These are phyloP conservation scores for Pithys albifrons DNA, from an alignment of 2,113 vertebrate species.

Conservation along the genomic window DNA sequence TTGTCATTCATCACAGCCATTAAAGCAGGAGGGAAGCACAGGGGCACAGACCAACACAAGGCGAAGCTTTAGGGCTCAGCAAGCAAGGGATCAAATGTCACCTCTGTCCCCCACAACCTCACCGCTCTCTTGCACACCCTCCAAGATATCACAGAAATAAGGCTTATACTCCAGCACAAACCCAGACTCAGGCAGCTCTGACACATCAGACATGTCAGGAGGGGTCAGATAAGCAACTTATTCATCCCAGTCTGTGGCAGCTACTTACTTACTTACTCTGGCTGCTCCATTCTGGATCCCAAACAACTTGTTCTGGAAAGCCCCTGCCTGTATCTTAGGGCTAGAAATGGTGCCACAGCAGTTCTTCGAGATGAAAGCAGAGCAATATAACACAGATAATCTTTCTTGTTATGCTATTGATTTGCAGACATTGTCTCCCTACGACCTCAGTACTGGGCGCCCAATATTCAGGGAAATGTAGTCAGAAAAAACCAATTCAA, in stretches of 20 bases:
- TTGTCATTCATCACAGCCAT: constrained; percentile 47
- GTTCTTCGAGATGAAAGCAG: not conserved
- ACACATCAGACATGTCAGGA: not conserved
- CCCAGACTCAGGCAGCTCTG: not conserved
- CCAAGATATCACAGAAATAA: not conserved
- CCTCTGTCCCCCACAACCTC: not conserved
- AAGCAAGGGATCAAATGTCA: constrained; percentile 19
- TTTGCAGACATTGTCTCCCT: not conserved
- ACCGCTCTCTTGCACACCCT: not conserved
- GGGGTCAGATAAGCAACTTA: not conserved
- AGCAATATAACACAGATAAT: not conserved
- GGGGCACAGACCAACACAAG: not conserved
- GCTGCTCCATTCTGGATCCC: not conserved
- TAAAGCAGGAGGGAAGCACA: constrained; percentile 17
- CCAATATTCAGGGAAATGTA: not conserved
- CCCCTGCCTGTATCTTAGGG: not conserved
- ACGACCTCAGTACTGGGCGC: not conserved
- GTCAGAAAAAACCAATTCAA: not conserved
- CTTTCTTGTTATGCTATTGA: not conserved
- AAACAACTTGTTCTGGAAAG: not conserved
- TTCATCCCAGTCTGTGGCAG: not conserved
- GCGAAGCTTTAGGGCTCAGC: constrained; percentile 4
- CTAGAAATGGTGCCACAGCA: not conserved
- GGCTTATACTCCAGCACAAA: not conserved
- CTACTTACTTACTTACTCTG: not conserved